These are phyloP conservation scores for Sinonovacula constricta DNA, from an alignment of 1,140 invertebrate species.

Conservation along the genomic window DNA sequence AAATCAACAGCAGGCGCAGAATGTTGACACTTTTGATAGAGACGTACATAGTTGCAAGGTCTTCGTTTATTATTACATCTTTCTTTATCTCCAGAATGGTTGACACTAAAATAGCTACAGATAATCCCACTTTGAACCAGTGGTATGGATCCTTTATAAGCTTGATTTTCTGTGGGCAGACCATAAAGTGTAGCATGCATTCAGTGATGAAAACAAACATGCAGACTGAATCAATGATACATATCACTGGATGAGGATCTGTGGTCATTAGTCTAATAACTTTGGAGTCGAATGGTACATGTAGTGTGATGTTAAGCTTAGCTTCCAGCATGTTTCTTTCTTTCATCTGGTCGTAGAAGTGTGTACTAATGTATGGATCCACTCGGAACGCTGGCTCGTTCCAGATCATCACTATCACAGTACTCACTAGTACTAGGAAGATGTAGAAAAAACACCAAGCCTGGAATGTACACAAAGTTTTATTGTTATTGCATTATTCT, in stretches of 20 bases:
- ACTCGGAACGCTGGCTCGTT: neutral
- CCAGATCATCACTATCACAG: slow-evolving; percentile 18
- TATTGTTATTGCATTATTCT: too few relatives aligned
- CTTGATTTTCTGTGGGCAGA: slow-evolving; percentile 72
- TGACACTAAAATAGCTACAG: slow-evolving; percentile 9
- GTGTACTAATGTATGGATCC: neutral
- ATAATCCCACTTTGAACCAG: slow-evolving; percentile 76
- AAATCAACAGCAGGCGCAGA: slow-evolving; percentile 14
- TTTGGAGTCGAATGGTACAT: too few relatives aligned
- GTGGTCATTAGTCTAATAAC: neutral
- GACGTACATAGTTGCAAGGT: slow-evolving; percentile 21
- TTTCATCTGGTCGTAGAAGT: neutral
- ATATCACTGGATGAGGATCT: slow-evolving; percentile 53
- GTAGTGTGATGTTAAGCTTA: neutral
- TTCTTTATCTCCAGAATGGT: slow-evolving; percentile 16
- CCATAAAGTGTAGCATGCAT: slow-evolving; percentile 70
- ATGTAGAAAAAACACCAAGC: slow-evolving; percentile 30
- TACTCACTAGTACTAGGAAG: slow-evolving; percentile 19
- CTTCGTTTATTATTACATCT: slow-evolving; percentile 73
- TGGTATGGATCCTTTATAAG: slow-evolving; percentile 76
- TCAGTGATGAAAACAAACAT: slow-evolving; percentile 78
- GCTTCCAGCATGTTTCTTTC: neutral
- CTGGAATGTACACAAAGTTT: slow-evolving; percentile 28
- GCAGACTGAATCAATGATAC: slow-evolving; percentile 66
- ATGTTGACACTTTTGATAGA: slow-evolving; percentile 7